A percentile compares a stretch with the other conserved stretches of the same genome.
These are phyloP conservation scores for Lomographa bimaculata DNA, from an alignment of 2,888 invertebrate species.

Conservation along the genomic window DNA sequence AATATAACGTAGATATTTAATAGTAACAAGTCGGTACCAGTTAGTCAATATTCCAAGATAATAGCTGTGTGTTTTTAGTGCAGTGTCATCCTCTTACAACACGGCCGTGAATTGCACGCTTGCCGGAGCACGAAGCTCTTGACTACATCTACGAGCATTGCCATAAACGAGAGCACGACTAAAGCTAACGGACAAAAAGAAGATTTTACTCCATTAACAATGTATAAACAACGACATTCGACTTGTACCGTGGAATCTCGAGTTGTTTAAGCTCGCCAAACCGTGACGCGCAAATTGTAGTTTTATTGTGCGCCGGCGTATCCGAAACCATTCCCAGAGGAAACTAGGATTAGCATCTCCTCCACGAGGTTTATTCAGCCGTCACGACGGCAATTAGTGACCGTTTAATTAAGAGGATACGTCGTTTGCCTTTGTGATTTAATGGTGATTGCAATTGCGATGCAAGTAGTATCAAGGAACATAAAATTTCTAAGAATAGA, in stretches of 20 bases:
- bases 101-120: conserved; percentile 41
- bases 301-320: conserved; percentile 34
- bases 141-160: conserved; percentile 41
- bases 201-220: conserved; percentile 45
- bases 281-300: conserved; percentile 37
- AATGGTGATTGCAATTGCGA: too few species aligned
- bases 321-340: conserved; percentile 40
- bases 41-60: conserved; percentile 33
- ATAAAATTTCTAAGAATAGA: too few species aligned
- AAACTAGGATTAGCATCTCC: conserved; percentile 44
- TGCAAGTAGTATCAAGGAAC: too few species aligned
- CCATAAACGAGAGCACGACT: conserved; percentile 46
- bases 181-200: conserved; percentile 44
- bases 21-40: conserved; percentile 41
- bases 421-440: conserved; percentile 13
- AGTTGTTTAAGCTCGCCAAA: conserved; percentile 34
- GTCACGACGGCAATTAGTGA: conserved; percentile 50
- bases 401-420: conserved; percentile 45
- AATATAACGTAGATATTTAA: conserved; percentile 9
- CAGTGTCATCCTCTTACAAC: conserved; percentile 58
- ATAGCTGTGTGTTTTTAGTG: conserved; percentile 32
- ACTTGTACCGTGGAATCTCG: conserved; percentile 25
- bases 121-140: conserved; percentile 39
- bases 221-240: conserved; percentile 42
- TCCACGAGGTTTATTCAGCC: conserved; percentile 43